Conservation (phyloP, 2,797 vertebrate species). For the Limnodromus scolopaceus region DNA sequence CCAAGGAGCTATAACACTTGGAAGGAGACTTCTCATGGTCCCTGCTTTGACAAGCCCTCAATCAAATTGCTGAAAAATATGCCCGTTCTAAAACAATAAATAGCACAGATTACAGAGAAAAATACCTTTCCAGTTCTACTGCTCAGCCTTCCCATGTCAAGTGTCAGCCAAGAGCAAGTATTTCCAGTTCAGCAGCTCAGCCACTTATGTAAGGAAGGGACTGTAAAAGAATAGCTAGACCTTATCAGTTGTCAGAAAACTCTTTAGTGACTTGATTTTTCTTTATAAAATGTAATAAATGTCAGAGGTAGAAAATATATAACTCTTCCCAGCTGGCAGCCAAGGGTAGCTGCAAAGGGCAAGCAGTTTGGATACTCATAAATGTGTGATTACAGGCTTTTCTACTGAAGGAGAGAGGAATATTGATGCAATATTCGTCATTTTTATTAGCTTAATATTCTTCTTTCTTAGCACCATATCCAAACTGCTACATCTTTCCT, state of each 20-base stretch:
- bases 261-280: slow-evolving; percentile 67
- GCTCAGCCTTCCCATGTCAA: slow-evolving; percentile 28
- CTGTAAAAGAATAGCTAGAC: slow-evolving; percentile 61
- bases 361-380: slow-evolving; percentile 52
- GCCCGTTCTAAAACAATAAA: slow-evolving; percentile 16
- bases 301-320: slow-evolving; percentile 60
- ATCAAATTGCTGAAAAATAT: slow-evolving; percentile 27
- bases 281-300: slow-evolving; percentile 66
- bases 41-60: slow-evolving; percentile 26
- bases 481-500: slow-evolving; percentile 49
- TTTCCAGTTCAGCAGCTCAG: slow-evolving; percentile 59
- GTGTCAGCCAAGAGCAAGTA: slow-evolving; percentile 31
- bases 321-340: slow-evolving; percentile 49
- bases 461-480: slow-evolving; percentile 38
- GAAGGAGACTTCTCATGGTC: background rate
- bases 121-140: slow-evolving; percentile 14
- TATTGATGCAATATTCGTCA: slow-evolving; percentile 52
- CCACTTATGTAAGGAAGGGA: background rate
- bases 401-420: slow-evolving; percentile 48
- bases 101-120: slow-evolving; percentile 8
- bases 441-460: slow-evolving; percentile 66
- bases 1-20: background rate
- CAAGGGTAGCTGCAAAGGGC: slow-evolving; percentile 63
- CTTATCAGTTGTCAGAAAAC: slow-evolving; percentile 68
- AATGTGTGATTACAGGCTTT: slow-evolving; percentile 58